Evolutionary conservation across 2,888 invertebrate genomes (phyloP).

Genomic region (Heliconius aoede): DNA sequence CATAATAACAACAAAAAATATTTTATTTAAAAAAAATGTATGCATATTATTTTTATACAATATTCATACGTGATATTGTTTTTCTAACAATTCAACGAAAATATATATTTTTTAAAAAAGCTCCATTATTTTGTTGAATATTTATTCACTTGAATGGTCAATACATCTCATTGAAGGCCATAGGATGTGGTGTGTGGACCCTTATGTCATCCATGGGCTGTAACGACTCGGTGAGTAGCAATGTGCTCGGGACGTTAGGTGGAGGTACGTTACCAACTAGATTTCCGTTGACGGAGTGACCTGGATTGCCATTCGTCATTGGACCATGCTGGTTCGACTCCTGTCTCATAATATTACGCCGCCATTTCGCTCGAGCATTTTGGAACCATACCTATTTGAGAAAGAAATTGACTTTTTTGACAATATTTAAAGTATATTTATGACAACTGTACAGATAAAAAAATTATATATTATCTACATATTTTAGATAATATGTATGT

Average conservation of each 20-base stretch:
- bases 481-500: no score
- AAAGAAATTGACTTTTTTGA: background rate
- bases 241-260: conserved; percentile 55
- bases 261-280: conserved; percentile 55
- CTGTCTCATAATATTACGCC: conserved; percentile 95
- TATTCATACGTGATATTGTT: background rate
- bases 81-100: background rate
- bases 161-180: conserved; percentile 73
- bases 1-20: background rate
- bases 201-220: conserved; percentile 72
- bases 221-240: conserved; percentile 66
- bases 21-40: background rate
- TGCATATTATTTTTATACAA: background rate
- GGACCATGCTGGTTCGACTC: conserved; percentile 76
- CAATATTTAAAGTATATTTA: background rate
- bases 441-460: no score
- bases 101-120: background rate
- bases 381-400: conserved; percentile 97
- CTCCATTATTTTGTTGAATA: background rate
- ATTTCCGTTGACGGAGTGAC: conserved; percentile 58
- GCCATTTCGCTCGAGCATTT: conserved; percentile 99
- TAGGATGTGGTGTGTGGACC: conserved; percentile 70
- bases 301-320: conserved; percentile 58
- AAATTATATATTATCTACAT: no score
- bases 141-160: conserved; percentile 53